Conservation (phyloP, 2,113 vertebrate species). For the Nyctibius bracteatus region DNA sequence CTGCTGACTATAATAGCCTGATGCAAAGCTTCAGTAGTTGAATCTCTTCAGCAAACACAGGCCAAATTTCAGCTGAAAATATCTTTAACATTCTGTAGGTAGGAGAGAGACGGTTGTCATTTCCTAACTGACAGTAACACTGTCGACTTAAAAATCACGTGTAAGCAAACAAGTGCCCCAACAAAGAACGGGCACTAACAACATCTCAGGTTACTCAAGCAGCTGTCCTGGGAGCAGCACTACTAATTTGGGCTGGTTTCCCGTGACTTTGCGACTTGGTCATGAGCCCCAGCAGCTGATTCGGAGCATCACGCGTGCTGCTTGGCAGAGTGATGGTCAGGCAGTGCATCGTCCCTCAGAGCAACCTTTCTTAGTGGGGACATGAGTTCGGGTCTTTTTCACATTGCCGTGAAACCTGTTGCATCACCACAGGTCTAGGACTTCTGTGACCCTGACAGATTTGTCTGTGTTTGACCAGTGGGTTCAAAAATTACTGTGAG, state of each 20-base stretch:
- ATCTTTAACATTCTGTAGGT: neutral
- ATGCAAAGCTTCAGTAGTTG: neutral
- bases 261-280: neutral
- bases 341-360: neutral
- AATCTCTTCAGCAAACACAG: neutral
- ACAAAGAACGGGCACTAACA: neutral
- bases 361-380: neutral
- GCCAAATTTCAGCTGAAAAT: neutral
- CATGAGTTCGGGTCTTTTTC: neutral
- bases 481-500: neutral
- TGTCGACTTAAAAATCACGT: neutral
- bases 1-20: neutral
- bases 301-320: rapidly evolving
- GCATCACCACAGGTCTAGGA: neutral
- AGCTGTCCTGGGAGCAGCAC: constrained; percentile 6
- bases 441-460: neutral
- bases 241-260: neutral
- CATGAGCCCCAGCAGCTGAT: neutral
- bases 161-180: neutral
- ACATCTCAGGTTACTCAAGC: neutral
- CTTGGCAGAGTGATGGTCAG: neutral
- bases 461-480: neutral
- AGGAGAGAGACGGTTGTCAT: constrained; percentile 5
- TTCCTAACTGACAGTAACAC: neutral
- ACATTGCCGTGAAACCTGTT: neutral